Conservation (phyloP, 2,888 invertebrate species). For the Sisyra nigra region DNA sequence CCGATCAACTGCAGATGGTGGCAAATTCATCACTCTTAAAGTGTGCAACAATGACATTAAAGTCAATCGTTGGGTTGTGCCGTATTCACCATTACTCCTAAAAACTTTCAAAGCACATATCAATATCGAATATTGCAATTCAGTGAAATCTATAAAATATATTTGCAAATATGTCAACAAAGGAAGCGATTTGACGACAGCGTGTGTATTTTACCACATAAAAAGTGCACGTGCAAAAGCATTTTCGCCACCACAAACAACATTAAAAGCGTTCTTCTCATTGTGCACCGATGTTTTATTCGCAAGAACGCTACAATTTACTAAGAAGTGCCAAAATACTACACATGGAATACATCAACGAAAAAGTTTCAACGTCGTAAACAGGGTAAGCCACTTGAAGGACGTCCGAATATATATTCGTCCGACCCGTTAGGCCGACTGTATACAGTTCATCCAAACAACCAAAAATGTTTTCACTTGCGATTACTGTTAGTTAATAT, state of each 20-base stretch:
- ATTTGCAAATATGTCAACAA: constrained; percentile 27
- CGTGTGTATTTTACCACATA: constrained; percentile 6
- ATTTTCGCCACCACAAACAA: constrained; percentile 11
- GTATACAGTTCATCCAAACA: constrained; percentile 21
- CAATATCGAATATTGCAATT: too few species aligned
- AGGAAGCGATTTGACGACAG: constrained; percentile 22
- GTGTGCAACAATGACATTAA: constrained; percentile 12
- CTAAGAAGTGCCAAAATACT: constrained; percentile 19
- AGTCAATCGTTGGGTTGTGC: constrained; percentile 21
- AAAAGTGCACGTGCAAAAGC: constrained; percentile 9
- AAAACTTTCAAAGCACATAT: too few species aligned
- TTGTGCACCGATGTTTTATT: constrained; percentile 12
- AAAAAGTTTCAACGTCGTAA: constrained; percentile 18
- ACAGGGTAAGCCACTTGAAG: constrained; percentile 17
- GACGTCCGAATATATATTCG: constrained; percentile 17
- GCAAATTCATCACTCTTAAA: constrained; percentile 13
- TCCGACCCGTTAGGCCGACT: constrained; percentile 19
- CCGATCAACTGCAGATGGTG: constrained; percentile 14
- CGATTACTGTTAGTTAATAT: constrained; percentile 20
- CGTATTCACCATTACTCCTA: constrained; percentile 19
- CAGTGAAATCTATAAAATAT: too few species aligned
- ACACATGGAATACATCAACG: constrained; percentile 17
- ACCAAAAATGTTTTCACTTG: constrained; percentile 21
- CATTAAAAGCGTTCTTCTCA: constrained; percentile 14
- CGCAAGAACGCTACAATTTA: constrained; percentile 18